These are phyloP conservation scores for Drosophila villosipedis DNA, from an alignment of 2,888 invertebrate genomes.

Conservation along the genomic window DNA sequence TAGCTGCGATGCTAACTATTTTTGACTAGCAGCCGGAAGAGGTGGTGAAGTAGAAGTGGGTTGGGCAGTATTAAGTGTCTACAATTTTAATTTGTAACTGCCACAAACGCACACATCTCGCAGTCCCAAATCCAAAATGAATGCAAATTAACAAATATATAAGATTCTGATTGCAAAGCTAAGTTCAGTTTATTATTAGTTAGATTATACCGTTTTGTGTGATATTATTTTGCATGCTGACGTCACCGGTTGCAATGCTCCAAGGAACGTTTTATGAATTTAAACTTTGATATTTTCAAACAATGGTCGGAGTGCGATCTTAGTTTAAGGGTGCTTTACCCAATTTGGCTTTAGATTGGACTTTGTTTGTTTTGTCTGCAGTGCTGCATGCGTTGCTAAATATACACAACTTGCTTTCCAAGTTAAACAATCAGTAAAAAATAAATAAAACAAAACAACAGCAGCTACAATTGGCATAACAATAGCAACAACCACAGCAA, in stretches of 20 bases:
- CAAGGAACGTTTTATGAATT: constrained; percentile 53
- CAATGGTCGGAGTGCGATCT: constrained; percentile 18
- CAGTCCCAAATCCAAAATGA: not conserved
- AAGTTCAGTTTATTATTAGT: not conserved
- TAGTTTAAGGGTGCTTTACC: constrained; percentile 37
- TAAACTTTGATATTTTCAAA: constrained; percentile 71
- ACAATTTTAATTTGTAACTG: not conserved
- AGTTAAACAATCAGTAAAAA: constrained; percentile 38
- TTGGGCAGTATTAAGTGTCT: not conserved
- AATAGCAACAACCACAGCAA: constrained; percentile 5
- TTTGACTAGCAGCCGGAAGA: not conserved
- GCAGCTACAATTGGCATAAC: constrained; percentile 35
- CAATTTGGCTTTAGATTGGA: constrained; percentile 28
- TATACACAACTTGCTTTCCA: constrained; percentile 63
- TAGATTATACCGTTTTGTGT: not conserved
- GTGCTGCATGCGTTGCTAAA: constrained; percentile 59
- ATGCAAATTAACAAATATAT: not conserved
- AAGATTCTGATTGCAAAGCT: constrained; percentile 5
- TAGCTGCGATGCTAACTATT: not conserved
- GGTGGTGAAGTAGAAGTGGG: not conserved
- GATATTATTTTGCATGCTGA: not conserved
- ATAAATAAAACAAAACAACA: constrained; percentile 45
- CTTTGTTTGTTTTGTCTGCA: constrained; percentile 33
- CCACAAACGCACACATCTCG: not conserved
- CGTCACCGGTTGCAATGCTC: constrained; percentile 19